Evolutionary conservation across 2,113 vertebrate genomes (phyloP).

Genomic region (Ranitomeya imitator): DNA sequence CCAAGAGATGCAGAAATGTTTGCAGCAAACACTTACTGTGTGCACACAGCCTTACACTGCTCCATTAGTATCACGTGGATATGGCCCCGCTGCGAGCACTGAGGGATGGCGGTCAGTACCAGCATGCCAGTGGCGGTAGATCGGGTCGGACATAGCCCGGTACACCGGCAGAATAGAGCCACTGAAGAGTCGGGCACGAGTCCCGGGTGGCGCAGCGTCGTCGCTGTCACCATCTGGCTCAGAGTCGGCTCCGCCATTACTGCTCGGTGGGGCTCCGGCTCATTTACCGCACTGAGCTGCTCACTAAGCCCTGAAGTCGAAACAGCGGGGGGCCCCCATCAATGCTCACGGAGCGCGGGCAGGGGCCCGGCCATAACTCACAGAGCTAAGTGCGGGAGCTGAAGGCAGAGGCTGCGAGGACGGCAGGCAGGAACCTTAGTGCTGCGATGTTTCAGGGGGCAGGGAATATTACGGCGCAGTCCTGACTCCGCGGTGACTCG

Average conservation of each 20-base stretch:
- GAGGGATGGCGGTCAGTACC: too few relatives aligned
- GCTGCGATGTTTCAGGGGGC: too few relatives aligned
- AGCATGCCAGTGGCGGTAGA: background rate
- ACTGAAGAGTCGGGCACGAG: background rate
- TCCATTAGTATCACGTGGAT: too few relatives aligned
- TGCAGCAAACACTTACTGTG: too few relatives aligned
- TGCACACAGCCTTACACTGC: too few relatives aligned
- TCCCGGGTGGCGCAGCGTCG: background rate
- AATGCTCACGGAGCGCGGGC: background rate
- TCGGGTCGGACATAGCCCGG: background rate
- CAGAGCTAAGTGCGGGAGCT: conserved; percentile 16
- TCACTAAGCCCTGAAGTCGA: conserved; percentile 8
- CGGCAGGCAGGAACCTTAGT: too few relatives aligned
- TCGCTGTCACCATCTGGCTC: conserved; percentile 17
- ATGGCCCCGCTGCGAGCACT: too few relatives aligned
- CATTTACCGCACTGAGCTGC: background rate
- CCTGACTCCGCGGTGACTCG: too few relatives aligned
- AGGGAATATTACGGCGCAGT: too few relatives aligned
- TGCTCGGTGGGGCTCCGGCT: conserved; percentile 1
- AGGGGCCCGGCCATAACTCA: conserved; percentile 39
- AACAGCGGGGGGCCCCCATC: conserved; percentile 34
- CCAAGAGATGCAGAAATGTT: too few relatives aligned
- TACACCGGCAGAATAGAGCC: background rate
- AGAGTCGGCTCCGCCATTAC: background rate
- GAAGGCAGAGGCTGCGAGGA: background rate